Percentiles rank a stretch among this genome's conserved stretches.
phyloP scores from a whole-genome alignment of 2,888 invertebrate genomes.

The Apodemia zela region DNA sequence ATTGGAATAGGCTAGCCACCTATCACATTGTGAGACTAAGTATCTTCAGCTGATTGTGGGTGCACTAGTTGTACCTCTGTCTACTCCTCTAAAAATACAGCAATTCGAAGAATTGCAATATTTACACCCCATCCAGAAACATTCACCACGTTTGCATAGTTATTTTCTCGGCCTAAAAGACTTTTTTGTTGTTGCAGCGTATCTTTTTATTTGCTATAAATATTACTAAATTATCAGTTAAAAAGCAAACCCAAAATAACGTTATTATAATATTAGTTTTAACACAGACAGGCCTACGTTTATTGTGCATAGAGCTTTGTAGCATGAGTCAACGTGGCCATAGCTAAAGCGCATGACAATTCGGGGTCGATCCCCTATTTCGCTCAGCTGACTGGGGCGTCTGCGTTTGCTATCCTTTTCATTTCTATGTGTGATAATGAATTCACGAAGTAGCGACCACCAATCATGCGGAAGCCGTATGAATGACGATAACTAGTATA shows the following conservation, averaged over 20 bases:
- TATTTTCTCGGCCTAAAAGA: too few species aligned
- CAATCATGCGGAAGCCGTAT: constrained; percentile 10
- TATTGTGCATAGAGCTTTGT: background rate
- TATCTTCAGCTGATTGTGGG: too few species aligned
- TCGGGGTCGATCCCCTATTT: constrained; percentile 22
- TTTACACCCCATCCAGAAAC: too few species aligned
- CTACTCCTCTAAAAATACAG: too few species aligned
- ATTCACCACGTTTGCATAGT: too few species aligned
- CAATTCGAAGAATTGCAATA: too few species aligned
- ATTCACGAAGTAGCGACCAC: background rate
- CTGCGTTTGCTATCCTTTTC: constrained; percentile 17
- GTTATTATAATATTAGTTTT: background rate
- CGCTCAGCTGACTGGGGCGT: constrained; percentile 40
- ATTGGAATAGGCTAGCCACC: too few species aligned
- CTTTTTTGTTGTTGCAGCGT: too few species aligned
- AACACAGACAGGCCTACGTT: background rate
- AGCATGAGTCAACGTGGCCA: constrained; percentile 21
- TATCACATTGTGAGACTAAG: too few species aligned
- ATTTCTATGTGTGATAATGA: background rate
- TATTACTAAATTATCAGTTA: background rate
- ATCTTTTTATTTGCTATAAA: background rate
- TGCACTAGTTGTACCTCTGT: too few species aligned
- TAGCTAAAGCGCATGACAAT: constrained; percentile 24
- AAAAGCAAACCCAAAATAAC: background rate
- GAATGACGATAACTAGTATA: constrained; percentile 10